phyloP scores from a whole-genome alignment of 2,888 invertebrate genomes.

The Drosophila macrothrix region DNA sequence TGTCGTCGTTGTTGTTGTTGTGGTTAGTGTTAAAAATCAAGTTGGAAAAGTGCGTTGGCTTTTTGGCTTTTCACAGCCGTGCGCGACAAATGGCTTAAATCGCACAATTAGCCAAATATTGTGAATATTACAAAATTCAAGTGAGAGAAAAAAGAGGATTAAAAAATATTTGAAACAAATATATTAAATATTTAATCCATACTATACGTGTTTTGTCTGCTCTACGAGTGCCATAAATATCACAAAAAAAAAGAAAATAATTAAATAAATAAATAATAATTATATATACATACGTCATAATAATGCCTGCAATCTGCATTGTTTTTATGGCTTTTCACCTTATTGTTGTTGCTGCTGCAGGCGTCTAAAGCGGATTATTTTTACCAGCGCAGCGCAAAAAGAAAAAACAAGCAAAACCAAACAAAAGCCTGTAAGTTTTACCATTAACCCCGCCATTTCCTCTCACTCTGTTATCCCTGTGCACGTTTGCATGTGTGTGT shows the following conservation, averaged over 20 bases:
- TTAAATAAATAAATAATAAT: slow-evolving; percentile 19
- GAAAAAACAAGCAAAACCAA: slow-evolving; percentile 36
- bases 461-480: background rate
- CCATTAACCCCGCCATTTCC: slow-evolving; percentile 44
- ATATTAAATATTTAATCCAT: slow-evolving; percentile 23
- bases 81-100: slow-evolving; percentile 3
- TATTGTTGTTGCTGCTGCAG: slow-evolving; percentile 36
- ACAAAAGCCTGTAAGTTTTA: slow-evolving; percentile 69
- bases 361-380: slow-evolving; percentile 71
- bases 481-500: slow-evolving; percentile 1
- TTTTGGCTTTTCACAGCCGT: slow-evolving; percentile 36
- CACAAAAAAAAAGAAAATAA: background rate
- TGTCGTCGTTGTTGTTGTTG: slow-evolving; percentile 20
- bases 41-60: slow-evolving; percentile 77
- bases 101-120: slow-evolving; percentile 4
- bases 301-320: slow-evolving; percentile 39
- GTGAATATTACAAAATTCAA: slow-evolving; percentile 28
- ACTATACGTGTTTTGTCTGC: slow-evolving; percentile 23
- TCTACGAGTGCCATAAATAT: slow-evolving; percentile 39
- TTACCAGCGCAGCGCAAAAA: slow-evolving; percentile 46
- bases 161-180: slow-evolving; percentile 19
- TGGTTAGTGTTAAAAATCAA: slow-evolving; percentile 40
- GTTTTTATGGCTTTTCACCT: slow-evolving; percentile 28
- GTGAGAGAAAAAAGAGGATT: slow-evolving; percentile 34
- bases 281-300: slow-evolving; percentile 22